phyloP scores from a whole-genome alignment of 2,888 invertebrate species.

The Rutpela maculata region DNA sequence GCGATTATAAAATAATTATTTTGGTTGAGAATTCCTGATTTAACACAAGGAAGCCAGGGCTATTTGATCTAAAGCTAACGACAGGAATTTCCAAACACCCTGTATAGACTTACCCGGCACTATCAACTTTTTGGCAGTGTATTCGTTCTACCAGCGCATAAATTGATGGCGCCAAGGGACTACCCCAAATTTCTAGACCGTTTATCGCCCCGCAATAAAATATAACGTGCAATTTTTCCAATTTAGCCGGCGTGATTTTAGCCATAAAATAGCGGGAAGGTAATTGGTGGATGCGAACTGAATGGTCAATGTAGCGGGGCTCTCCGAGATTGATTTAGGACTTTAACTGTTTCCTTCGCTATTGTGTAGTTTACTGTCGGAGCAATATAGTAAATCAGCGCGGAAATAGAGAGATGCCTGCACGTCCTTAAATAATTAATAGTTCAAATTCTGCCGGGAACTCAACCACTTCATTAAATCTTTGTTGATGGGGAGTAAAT shows the following conservation, averaged over 20 bases:
- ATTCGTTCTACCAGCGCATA: no score
- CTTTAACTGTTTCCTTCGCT: conserved; percentile 21
- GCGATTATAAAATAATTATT: no score
- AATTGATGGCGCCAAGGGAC: no score
- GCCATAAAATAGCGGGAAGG: conserved; percentile 7
- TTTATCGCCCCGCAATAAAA: not conserved
- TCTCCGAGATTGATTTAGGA: conserved; percentile 31
- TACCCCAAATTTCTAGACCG: not conserved
- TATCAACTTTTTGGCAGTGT: no score
- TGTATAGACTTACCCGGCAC: no score
- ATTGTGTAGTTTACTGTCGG: conserved; percentile 30
- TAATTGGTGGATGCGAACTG: conserved; percentile 17
- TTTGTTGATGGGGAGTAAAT: not conserved
- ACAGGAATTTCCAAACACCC: no score
- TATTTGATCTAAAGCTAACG: no score
- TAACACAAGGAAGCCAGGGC: no score
- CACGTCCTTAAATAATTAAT: conserved; percentile 27
- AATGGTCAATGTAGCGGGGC: conserved; percentile 9
- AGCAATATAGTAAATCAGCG: conserved; percentile 18
- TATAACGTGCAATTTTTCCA: not conserved
- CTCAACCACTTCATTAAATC: conserved; percentile 27
- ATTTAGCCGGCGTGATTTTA: not conserved
- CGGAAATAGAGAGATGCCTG: conserved; percentile 23
- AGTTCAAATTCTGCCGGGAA: conserved; percentile 8
- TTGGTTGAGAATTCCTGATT: no score